These are phyloP conservation scores for Setipinna tenuifilis DNA, from an alignment of 2,797 vertebrate genomes.

Conservation along the genomic window DNA sequence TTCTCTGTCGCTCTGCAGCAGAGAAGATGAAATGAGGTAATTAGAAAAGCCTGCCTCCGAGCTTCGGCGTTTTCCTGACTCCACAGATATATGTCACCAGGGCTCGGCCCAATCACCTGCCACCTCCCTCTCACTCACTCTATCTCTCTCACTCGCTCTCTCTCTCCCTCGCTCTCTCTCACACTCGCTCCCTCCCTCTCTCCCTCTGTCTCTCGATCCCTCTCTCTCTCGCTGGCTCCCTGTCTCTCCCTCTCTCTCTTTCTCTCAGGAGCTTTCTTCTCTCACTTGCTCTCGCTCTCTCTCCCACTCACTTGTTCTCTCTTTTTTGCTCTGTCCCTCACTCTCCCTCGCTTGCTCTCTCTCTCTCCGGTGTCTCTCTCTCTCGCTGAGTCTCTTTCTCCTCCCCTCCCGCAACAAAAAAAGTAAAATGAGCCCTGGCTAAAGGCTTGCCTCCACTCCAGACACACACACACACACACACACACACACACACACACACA, in stretches of 20 bases:
- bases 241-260: too few species aligned
- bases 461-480: slow-evolving; percentile 7
- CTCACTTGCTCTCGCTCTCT: slow-evolving; percentile 40
- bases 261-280: too few species aligned
- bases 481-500: slow-evolving; percentile 8
- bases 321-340: background rate
- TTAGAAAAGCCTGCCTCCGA: slow-evolving; percentile 65
- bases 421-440: slow-evolving; percentile 22
- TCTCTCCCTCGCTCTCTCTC: background rate
- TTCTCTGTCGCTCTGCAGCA: slow-evolving; percentile 42
- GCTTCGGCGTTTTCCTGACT: slow-evolving; percentile 61
- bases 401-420: slow-evolving; percentile 45
- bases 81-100: slow-evolving; percentile 62
- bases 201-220: slow-evolving; percentile 43
- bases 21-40: slow-evolving; percentile 65
- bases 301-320: slow-evolving; percentile 31
- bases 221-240: slow-evolving; percentile 6
- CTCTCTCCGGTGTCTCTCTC: background rate
- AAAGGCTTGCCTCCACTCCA: slow-evolving; percentile 16
- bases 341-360: background rate
- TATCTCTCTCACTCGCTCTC: background rate
- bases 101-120: slow-evolving; percentile 67
- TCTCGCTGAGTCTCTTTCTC: slow-evolving; percentile 49
- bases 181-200: background rate
- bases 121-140: slow-evolving; percentile 51